phyloP scores from a whole-genome alignment of 2,797 vertebrate species.

The Pseudochromis fuscus region DNA sequence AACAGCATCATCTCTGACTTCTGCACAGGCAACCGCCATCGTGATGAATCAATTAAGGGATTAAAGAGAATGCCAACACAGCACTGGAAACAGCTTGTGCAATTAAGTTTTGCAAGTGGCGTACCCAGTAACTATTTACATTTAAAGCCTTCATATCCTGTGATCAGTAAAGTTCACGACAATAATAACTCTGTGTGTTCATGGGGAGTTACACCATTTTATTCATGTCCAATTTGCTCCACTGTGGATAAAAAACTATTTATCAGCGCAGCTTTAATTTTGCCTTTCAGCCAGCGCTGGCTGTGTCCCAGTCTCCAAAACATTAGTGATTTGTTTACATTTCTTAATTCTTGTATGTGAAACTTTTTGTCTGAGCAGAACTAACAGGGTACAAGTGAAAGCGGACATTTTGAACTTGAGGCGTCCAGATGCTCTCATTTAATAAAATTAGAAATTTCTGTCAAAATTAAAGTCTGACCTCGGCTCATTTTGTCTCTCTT shows the following conservation, averaged over 20 bases:
- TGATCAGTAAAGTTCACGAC: too few species aligned
- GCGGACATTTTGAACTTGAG: background rate
- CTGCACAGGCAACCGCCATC: background rate
- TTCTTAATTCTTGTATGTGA: background rate
- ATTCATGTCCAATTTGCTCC: background rate
- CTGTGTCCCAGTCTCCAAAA: background rate
- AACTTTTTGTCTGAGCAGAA: background rate
- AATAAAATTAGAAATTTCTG: slow-evolving; percentile 6
- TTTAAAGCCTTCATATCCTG: too few species aligned
- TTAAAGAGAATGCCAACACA: background rate
- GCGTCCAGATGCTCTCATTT: slow-evolving; percentile 19
- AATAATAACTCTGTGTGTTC: background rate
- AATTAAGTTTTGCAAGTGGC: background rate
- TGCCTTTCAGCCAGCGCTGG: too few species aligned
- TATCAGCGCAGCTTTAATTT: too few species aligned
- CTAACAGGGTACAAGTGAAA: background rate
- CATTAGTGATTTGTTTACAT: background rate
- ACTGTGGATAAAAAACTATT: background rate
- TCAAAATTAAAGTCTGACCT: slow-evolving; percentile 14
- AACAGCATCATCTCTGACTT: background rate
- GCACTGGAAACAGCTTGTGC: background rate
- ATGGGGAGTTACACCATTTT: background rate
- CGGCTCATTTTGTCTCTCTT: background rate
- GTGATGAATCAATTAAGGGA: background rate
- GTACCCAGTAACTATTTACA: background rate